Percentiles rank a stretch among this genome's conserved stretches.
Evolutionary conservation across 92 coral and sea anemone species (phyloP).

Genomic region (Nematostella vectensis): DNA sequence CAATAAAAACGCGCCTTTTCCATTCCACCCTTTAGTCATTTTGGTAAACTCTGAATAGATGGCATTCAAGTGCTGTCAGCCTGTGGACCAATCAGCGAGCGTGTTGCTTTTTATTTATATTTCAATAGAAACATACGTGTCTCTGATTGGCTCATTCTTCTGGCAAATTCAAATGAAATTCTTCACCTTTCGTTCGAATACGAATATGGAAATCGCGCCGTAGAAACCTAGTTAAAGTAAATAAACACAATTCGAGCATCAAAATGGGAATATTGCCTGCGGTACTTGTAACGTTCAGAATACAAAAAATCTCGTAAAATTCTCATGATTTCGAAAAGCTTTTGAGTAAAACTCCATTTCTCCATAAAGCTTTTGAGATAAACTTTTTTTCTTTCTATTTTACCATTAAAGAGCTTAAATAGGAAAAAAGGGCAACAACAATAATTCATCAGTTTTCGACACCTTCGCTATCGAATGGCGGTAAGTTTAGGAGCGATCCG

Average conservation of each 20-base stretch:
- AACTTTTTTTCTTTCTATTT: too few relatives aligned
- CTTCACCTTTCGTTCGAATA: conserved; percentile 1
- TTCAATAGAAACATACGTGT: not conserved
- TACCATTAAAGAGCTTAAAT: too few relatives aligned
- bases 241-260: not conserved
- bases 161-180: not conserved
- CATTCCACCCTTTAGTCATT: conserved; percentile 27
- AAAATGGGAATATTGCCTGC: too few relatives aligned
- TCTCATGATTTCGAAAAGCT: too few relatives aligned
- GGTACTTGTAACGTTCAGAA: too few relatives aligned
- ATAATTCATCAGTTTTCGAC: too few relatives aligned
- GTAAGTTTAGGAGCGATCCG: too few relatives aligned
- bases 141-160: conserved; percentile 2
- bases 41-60: conserved; percentile 22
- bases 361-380: too few relatives aligned
- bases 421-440: too few relatives aligned
- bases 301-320: too few relatives aligned
- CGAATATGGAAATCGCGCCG: conserved; percentile 29
- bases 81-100: conserved; percentile 1
- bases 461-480: too few relatives aligned
- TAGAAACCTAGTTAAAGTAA: conserved; percentile 6
- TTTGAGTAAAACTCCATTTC: too few relatives aligned
- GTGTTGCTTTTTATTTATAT: not conserved
- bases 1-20: conserved; percentile 26
- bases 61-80: conserved; percentile 3